phyloP scores from a whole-genome alignment of 2,888 invertebrate species.

The Myopa tessellatipennis region DNA sequence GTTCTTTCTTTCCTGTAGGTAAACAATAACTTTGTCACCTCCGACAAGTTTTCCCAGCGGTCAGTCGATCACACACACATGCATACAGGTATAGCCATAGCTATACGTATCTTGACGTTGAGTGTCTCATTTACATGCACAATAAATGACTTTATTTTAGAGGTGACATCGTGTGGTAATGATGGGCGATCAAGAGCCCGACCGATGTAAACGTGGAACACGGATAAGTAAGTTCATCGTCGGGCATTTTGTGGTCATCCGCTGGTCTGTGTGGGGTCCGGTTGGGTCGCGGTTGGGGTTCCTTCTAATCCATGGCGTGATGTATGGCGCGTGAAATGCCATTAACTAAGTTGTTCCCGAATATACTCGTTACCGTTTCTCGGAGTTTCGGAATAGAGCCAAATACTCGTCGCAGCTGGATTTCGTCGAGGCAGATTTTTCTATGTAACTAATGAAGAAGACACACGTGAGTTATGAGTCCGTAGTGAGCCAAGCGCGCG shows the following conservation, averaged over 20 bases:
- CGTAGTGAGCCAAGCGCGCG: background rate
- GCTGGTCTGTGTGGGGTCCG: conserved; percentile 30
- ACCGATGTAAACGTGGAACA: conserved; percentile 30
- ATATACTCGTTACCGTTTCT: conserved; percentile 11
- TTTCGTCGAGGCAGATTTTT: background rate
- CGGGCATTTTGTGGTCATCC: background rate
- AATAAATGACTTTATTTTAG: conserved; percentile 39
- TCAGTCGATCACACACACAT: conserved; percentile 3
- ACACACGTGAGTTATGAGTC: conserved; percentile 14
- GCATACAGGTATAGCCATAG: too few species aligned
- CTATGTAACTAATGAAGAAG: conserved; percentile 7
- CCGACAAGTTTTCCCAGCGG: conserved; percentile 54
- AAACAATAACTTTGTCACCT: conserved; percentile 64
- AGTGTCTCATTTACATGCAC: background rate
- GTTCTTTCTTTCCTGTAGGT: conserved; percentile 31
- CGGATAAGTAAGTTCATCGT: conserved; percentile 34
- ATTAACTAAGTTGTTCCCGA: conserved; percentile 53
- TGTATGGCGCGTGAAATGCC: conserved; percentile 49
- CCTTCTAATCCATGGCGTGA: conserved; percentile 33
- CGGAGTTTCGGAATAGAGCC: background rate
- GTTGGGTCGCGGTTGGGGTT: conserved; percentile 29
- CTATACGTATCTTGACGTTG: too few species aligned
- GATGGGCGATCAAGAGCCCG: background rate
- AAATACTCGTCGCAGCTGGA: conserved; percentile 28
- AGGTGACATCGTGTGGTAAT: conserved; percentile 29